Conservation (phyloP, 2,113 vertebrate genomes). For the Antidorcas marsupialis region DNA sequence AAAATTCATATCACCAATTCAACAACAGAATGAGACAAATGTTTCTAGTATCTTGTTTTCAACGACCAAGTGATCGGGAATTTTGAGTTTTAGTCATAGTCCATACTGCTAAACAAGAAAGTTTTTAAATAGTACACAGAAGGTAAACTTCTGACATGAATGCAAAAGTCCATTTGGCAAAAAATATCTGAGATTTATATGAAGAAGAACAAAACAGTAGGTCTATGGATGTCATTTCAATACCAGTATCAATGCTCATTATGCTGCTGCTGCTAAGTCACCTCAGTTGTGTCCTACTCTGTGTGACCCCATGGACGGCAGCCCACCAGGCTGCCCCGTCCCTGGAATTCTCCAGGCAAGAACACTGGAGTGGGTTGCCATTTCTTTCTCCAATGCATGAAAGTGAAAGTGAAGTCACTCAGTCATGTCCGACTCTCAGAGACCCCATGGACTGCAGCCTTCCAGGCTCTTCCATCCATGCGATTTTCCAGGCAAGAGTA, state of each 20-base stretch:
- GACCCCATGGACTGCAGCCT: no score
- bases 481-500: no score
- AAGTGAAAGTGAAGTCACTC: no score
- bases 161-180: background rate
- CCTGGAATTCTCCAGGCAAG: no score
- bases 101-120: background rate
- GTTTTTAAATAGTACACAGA: background rate
- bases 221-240: background rate
- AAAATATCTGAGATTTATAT: background rate
- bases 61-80: background rate
- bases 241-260: background rate
- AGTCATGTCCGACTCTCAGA: no score
- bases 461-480: no score
- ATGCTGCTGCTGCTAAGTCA: no score
- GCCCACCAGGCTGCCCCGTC: no score
- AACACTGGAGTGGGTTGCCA: no score
- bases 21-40: background rate
- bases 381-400: no score
- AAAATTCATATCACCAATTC: background rate
- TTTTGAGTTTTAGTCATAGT: background rate
- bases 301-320: no score
- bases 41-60: background rate
- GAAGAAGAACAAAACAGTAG: background rate
- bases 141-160: background rate
- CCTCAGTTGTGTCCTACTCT: no score